Base-by-base conservation (phyloP, 2,113 vertebrate genomes). In the Periophthalmus modestus region DNA sequence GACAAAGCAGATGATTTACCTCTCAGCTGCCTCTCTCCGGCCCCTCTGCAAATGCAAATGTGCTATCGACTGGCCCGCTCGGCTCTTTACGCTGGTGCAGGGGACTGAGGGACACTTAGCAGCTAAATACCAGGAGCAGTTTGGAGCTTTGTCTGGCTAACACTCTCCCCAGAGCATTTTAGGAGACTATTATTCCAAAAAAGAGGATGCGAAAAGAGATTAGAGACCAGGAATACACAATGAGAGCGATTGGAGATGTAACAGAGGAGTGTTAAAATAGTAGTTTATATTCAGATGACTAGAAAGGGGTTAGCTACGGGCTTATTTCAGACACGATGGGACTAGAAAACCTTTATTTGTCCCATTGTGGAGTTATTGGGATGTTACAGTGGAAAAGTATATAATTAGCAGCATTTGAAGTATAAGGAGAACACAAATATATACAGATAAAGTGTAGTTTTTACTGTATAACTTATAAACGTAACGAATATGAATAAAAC, bases 121-220 rank as follows among this genome's bases (percentile, higher is more conserved):
- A n/a, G 62, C 61, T 63, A 63, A 63, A 63, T 63, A 63, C 61
- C 23, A 23, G 13, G 57, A 28, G 57, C 57, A 3, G 57, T 59
- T 63, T 4, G 33, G 28, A 63, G 61, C 34, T 65, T 39, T 39
- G 34, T 65, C 62, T 65, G 34, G 62, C 62, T n/a, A 65, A 65
- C 33, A 21, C 34, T 5, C 34, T n/a, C 62, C 19, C 62, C 16
- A 65, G 62, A 39, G 62, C 62, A 34, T 34, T 62, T 62, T 62
- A 62, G 57, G 23, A 28, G 12, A 12, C 59, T 34, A 33, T 62
- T 62, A 62, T 62, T 62, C 24, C 59, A 34, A 62, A 15, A 62
- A 62, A n/a, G 28, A 18, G 57, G 57, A 59, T 15, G 21, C 21
- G 0, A 10, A 62, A 62, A 34, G 28, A 33, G 14, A 34, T 62